phyloP scores from a whole-genome alignment of 2,113 vertebrate species.

The Parotia lawesii region DNA sequence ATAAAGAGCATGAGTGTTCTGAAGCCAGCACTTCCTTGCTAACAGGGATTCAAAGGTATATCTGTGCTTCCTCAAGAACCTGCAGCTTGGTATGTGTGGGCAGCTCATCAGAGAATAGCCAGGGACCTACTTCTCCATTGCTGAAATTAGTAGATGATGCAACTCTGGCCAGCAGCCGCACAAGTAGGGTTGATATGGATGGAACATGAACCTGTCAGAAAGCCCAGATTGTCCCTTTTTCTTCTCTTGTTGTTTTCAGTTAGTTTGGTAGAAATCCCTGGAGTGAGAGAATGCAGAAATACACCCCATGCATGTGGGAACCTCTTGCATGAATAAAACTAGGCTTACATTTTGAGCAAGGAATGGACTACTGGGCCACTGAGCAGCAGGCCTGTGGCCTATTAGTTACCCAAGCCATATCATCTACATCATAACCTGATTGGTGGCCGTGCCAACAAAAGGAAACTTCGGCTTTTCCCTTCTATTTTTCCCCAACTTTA shows the following conservation, averaged over 20 bases:
- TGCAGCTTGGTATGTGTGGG: not conserved
- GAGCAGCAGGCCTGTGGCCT: not conserved
- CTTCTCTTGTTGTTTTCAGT: not conserved
- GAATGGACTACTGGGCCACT: not conserved
- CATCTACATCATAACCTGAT: not conserved
- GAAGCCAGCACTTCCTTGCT: not conserved
- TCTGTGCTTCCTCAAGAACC: not conserved
- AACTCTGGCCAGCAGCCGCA: not conserved
- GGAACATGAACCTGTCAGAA: not conserved
- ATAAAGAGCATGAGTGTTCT: not conserved
- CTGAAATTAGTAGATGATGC: not conserved
- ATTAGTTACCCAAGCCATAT: not conserved
- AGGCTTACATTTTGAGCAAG: not conserved
- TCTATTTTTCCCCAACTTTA: not conserved
- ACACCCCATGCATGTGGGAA: too few species aligned
- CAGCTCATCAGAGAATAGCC: not conserved
- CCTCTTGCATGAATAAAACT: not conserved
- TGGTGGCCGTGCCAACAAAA: not conserved
- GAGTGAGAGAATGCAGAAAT: not conserved
- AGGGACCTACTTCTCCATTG: not conserved
- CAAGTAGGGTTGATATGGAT: not conserved
- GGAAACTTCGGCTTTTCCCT: not conserved
- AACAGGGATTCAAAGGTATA: not conserved
- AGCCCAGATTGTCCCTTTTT: not conserved
- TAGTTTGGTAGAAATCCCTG: not conserved